Percentiles rank a stretch among this genome's conserved stretches.
These are phyloP conservation scores for Ectemnius continuus DNA, from an alignment of 2,888 invertebrate genomes.

Conservation along the genomic window DNA sequence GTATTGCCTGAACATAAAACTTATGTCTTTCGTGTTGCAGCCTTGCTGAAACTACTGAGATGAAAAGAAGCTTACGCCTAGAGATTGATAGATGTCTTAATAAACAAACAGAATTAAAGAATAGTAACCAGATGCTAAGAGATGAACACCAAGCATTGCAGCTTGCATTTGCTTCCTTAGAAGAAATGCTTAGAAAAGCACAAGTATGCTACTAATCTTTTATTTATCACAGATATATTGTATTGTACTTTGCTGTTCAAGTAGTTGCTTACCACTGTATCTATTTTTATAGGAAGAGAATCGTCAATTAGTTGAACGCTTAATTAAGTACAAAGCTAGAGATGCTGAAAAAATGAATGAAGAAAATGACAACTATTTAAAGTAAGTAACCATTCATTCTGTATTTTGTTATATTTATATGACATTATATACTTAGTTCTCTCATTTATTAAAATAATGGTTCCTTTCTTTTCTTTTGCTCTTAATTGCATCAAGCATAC, in stretches of 20 bases:
- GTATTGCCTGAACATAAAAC: neutral
- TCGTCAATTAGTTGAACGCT: conserved; percentile 88
- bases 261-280: conserved; percentile 14
- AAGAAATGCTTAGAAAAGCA: conserved; percentile 91
- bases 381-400: conserved; percentile 81
- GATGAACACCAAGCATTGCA: conserved; percentile 98
- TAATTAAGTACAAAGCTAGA: conserved; percentile 94
- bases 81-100: conserved; percentile 87
- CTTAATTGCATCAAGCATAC: no score
- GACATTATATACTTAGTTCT: no score
- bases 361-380: conserved; percentile 95
- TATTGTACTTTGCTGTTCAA: conserved; percentile 7
- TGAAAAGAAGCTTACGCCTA: conserved; percentile 84
- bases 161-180: conserved; percentile 92
- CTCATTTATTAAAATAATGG: no score
- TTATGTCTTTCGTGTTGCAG: conserved; percentile 74
- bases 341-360: conserved; percentile 98
- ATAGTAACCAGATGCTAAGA: conserved; percentile 90
- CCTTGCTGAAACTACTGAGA: conserved; percentile 84
- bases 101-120: conserved; percentile 87
- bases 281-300: conserved; percentile 87
- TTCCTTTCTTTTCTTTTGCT: no score
- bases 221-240: neutral
- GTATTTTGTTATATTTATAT: conserved; percentile 1
- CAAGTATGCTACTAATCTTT: conserved; percentile 80